Percentiles rank a stretch among this genome's conserved stretches.
These are phyloP conservation scores for Brachypteracias leptosomus DNA, from an alignment of 2,113 vertebrate species.

Conservation along the genomic window DNA sequence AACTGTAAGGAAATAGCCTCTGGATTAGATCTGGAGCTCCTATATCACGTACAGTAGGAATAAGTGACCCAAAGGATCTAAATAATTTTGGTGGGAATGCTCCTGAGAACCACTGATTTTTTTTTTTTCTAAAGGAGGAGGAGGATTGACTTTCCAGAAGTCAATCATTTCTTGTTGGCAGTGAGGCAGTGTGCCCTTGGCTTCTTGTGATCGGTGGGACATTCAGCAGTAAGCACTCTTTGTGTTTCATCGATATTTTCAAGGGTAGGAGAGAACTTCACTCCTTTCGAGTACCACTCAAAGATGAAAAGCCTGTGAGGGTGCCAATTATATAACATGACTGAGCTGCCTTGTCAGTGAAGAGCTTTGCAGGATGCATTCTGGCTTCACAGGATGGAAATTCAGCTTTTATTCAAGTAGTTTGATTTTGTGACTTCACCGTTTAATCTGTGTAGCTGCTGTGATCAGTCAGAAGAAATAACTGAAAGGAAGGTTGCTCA, in stretches of 20 bases:
- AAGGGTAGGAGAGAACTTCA: constrained; percentile 30
- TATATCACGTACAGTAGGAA: fast-evolving
- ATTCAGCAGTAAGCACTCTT: not conserved
- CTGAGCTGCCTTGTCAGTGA: not conserved
- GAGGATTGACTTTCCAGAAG: not conserved
- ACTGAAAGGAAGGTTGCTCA: not conserved
- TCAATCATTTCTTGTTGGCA: not conserved
- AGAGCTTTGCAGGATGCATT: constrained; percentile 12
- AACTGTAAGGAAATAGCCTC: not conserved
- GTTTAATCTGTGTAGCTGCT: not conserved
- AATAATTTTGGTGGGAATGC: not conserved
- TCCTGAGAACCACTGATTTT: not conserved
- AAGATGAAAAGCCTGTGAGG: constrained; percentile 38
- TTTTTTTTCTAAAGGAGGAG: not conserved
- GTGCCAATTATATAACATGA: constrained; percentile 29
- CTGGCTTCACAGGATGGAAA: constrained; percentile 3
- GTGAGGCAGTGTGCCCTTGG: not conserved
- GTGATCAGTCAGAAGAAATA: not conserved
- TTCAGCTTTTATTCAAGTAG: constrained; percentile 8
- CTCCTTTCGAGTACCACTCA: constrained; percentile 9
- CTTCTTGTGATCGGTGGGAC: constrained; percentile 13
- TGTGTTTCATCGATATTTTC: not conserved
- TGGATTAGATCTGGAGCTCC: not conserved
- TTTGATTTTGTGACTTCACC: not conserved
- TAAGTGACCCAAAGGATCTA: not conserved